Base-by-base conservation (phyloP, 2,113 vertebrate genomes). In the Lipotes vexillifer region DNA sequence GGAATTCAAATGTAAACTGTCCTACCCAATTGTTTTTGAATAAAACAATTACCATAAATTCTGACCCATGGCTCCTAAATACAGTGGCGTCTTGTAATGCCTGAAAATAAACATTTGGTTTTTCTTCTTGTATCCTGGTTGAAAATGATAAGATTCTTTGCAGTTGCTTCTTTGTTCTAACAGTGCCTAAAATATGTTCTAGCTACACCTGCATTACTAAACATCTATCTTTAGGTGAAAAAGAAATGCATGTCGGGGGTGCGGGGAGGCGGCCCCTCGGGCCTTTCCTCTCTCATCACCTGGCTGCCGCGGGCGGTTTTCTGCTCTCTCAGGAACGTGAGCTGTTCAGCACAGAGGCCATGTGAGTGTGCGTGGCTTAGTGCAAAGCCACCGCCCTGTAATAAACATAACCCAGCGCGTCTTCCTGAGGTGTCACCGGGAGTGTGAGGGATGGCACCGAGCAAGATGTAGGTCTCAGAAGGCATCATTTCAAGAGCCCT, bases 61-160 rank as follows among this genome's bases (percentile, higher is more conserved):
- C 75, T 90, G 41, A 27, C 63, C 65, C 65, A 13, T 1, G 17
- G 31, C 21, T 83, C 21, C 75, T 31, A 52, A 94, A 46, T 71
- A 29, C 15, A 3, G 44, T 12, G 74, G 88, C 44, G 6, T 52
- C 27, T 90, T 65, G 41, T 13, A 38, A 82, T 7, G 21, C 88
- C 86, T 96, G 87, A 95, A 92, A 93, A 77, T 41, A 77, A 78
- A 72, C 66, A 66, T 61, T 18, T 68, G 33, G 49, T 72, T 55
- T 41, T 63, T 49, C 69, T 96, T 38, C 52, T 21, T 71, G 23
- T 17, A 8, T 59, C 38, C 72, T 71, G 36, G 44, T 80, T 80
- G 87, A 72, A 93, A 88, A 89, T 95, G 20, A 59, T 25, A 92
- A 38, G n/a, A 80, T 85, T 69, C 38, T 55, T 66, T 92, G 13